phyloP scores from a whole-genome alignment of 92 coral and sea anemone species.

The Bergia puertoricense region DNA sequence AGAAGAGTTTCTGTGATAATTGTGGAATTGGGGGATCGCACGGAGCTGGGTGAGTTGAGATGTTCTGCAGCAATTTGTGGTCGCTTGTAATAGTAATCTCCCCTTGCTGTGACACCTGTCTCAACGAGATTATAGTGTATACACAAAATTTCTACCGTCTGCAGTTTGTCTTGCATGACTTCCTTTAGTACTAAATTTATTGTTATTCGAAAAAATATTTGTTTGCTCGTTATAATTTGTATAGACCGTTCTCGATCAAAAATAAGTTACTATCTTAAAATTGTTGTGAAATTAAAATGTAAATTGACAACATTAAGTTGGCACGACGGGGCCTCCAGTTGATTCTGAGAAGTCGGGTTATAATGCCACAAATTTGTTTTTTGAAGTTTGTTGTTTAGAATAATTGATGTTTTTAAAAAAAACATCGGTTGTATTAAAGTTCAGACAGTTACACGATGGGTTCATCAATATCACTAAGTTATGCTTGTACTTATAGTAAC shows the following conservation, averaged over 20 bases:
- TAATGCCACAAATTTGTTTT: conserved; percentile 2
- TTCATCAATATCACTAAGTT: neutral
- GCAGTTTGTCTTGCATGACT: neutral
- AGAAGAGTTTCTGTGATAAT: conserved; percentile 74
- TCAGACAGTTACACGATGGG: neutral
- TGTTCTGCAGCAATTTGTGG: conserved; percentile 24
- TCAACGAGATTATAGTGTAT: conserved; percentile 1
- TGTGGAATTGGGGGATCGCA: conserved; percentile 66
- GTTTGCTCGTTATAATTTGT: neutral
- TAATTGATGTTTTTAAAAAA: too few relatives aligned
- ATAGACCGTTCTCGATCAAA: neutral
- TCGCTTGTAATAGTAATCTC: conserved; percentile 31
- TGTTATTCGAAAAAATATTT: conserved; percentile 12
- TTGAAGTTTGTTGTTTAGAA: too few relatives aligned
- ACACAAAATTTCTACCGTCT: neutral
- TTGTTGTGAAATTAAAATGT: neutral
- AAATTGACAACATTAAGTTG: neutral
- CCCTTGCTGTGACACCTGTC: conserved; percentile 51
- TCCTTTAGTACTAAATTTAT: neutral
- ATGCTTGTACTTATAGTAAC: neutral
- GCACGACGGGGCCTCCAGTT: conserved; percentile 25
- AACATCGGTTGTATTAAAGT: too few relatives aligned
- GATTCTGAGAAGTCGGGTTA: neutral
- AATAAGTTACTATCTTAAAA: conserved; percentile 9
- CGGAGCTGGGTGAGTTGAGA: conserved; percentile 69